Conservation (phyloP, 2,797 vertebrate genomes). For the Liparis tanakae region DNA sequence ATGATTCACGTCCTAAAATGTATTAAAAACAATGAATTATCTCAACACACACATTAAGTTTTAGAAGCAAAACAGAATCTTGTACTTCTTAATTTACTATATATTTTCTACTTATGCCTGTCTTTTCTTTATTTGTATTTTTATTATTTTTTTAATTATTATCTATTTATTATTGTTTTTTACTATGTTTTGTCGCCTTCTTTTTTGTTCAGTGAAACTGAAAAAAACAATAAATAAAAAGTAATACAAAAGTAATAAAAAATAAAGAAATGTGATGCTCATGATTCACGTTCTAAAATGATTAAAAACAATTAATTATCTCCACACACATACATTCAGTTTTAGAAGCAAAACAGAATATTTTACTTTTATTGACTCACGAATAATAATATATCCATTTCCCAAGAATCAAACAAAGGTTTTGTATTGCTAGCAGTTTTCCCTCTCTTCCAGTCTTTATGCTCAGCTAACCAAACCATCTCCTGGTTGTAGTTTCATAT, state of each 20-base stretch:
- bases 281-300: neutral
- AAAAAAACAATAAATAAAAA: too few species aligned
- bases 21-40: neutral
- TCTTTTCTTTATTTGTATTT: too few species aligned
- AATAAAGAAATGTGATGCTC: neutral
- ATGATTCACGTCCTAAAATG: neutral
- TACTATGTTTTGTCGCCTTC: too few species aligned
- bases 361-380: neutral
- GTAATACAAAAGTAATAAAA: too few species aligned
- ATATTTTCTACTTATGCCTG: too few species aligned
- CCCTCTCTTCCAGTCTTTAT: too few species aligned
- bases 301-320: neutral
- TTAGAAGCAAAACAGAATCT: neutral
- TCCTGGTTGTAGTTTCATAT: neutral
- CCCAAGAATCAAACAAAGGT: conserved; percentile 11
- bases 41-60: neutral
- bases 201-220: too few species aligned
- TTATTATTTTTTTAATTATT: too few species aligned
- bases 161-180: too few species aligned
- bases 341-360: neutral
- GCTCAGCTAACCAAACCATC: too few species aligned
- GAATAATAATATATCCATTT: conserved; percentile 2
- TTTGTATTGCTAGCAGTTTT: neutral
- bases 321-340: neutral
- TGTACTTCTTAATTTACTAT: neutral